Conservation (phyloP, 2,888 invertebrate genomes). For the Rapana venosa region DNA sequence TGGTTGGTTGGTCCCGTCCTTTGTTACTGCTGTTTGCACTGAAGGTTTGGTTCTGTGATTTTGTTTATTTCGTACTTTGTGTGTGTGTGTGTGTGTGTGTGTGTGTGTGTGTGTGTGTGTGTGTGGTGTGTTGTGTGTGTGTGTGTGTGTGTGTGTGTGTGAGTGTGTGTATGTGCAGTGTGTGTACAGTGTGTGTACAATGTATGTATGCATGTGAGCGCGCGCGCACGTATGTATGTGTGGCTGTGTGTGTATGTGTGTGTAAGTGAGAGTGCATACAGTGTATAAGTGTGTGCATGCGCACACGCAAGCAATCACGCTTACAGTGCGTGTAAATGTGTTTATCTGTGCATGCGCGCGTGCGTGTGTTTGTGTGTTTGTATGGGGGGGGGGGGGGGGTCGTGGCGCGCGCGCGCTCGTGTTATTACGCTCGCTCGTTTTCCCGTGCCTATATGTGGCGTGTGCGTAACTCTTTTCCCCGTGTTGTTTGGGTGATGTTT, state of each 20-base stretch:
- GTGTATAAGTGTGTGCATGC: not conserved
- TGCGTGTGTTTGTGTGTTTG: not conserved
- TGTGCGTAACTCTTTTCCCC: not conserved
- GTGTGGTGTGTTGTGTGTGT: not conserved
- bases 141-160: not conserved
- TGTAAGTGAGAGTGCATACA: not conserved
- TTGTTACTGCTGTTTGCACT: no score
- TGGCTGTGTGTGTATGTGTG: not conserved
- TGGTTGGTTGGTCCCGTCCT: no score
- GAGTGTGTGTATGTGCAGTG: not conserved
- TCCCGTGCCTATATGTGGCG: not conserved
- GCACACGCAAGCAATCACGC: not conserved
- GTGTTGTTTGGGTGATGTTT: no score
- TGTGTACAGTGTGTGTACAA: not conserved
- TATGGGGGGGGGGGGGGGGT: not conserved
- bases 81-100: not conserved
- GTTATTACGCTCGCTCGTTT: not conserved
- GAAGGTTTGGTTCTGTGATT: not conserved
- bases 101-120: not conserved
- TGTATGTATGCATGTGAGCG: not conserved
- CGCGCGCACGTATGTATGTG: not conserved
- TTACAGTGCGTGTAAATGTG: not conserved
- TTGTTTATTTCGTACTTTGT: not conserved
- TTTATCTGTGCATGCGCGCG: not conserved
- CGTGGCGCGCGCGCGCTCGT: not conserved